Base-by-base conservation (phyloP, 30 jellyfish, hydroid and myxozoan species). In the Pseudorhiza aurosa region DNA sequence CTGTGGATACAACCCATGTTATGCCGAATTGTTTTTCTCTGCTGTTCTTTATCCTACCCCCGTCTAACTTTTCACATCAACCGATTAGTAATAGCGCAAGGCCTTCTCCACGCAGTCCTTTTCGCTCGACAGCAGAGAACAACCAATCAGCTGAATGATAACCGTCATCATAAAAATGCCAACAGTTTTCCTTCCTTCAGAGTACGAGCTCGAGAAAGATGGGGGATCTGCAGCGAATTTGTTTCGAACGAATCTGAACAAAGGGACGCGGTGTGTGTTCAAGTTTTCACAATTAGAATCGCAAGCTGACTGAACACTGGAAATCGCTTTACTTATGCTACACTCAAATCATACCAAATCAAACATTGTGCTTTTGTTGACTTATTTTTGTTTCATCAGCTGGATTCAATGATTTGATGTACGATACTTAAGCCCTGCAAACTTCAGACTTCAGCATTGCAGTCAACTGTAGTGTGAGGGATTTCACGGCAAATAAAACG, bases 361-460 rank as follows among this genome's bases (percentile, higher is more conserved):
- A 80, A 53, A 80, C 84, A 80, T 15, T 17, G 24, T 12, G 8
- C 35, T 19, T 10, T 53, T n/a, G 33, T 53, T 19, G 21, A 18
- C 18, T 50, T 51, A 33, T 33, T 65, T 42, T 21, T 80, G 82
- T 80, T 80, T 56, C 49, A 53, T 27, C 91, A 80, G 91, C 91
- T 80, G 80, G 68, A n/a, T 55, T n/a, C 76, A 65, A 65, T 65
- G 72, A 80, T 47, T 26, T 65, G 64, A 65, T 64, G 56, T 43
- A 65, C 36, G 91, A 58, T 65, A 63, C 76, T 80, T 64, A 65
- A 73, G 37, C 64, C 60, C 37, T 19, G 46, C 62, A 73, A 53
- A 50, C 65, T 33, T 12, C 86, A 73, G 44, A 68, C 59, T 68
- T 68, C 67, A 42, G 40, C 31, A 14, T 24, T 12, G 60, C 60